Conservation (phyloP, 2,113 vertebrate genomes). For the Crotalus viridis region DNA sequence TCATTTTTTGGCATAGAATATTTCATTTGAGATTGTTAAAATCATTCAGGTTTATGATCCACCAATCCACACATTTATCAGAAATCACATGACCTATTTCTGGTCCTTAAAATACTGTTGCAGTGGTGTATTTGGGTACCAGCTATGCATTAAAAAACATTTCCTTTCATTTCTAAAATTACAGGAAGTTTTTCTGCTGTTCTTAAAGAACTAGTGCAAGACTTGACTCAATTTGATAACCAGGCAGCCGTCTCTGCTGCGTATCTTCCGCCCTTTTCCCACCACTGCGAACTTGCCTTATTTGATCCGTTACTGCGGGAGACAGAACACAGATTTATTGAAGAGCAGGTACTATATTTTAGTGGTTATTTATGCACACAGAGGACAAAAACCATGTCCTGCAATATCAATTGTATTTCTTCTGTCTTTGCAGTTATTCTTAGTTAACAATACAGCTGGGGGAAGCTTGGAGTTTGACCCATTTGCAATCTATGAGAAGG, state of each 20-base stretch:
- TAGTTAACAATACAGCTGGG: slow-evolving; percentile 74
- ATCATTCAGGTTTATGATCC: background rate
- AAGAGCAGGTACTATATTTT: slow-evolving; percentile 83
- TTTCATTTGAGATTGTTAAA: background rate
- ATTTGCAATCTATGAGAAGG: slow-evolving; percentile 77
- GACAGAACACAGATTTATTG: slow-evolving; percentile 82
- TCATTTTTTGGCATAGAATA: background rate
- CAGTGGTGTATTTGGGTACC: background rate
- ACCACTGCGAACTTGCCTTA: slow-evolving; percentile 80
- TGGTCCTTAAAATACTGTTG: background rate
- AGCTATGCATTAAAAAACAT: background rate
- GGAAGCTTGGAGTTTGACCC: slow-evolving; percentile 87
- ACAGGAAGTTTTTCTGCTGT: slow-evolving; percentile 79
- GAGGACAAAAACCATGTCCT: slow-evolving; percentile 3
- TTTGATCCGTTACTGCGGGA: slow-evolving; percentile 77
- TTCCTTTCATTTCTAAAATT: slow-evolving; percentile 23
- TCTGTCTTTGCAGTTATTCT: slow-evolving; percentile 72
- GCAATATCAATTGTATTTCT: background rate
- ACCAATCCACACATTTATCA: background rate
- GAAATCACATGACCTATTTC: background rate
- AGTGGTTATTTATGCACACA: background rate
- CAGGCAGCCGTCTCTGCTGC: slow-evolving; percentile 75
- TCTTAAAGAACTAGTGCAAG: slow-evolving; percentile 84
- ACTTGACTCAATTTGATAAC: slow-evolving; percentile 80
- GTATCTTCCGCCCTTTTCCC: slow-evolving; percentile 84